Base-by-base conservation (phyloP, 2,113 vertebrate species). In the Gasterosteus aculeatus region DNA sequence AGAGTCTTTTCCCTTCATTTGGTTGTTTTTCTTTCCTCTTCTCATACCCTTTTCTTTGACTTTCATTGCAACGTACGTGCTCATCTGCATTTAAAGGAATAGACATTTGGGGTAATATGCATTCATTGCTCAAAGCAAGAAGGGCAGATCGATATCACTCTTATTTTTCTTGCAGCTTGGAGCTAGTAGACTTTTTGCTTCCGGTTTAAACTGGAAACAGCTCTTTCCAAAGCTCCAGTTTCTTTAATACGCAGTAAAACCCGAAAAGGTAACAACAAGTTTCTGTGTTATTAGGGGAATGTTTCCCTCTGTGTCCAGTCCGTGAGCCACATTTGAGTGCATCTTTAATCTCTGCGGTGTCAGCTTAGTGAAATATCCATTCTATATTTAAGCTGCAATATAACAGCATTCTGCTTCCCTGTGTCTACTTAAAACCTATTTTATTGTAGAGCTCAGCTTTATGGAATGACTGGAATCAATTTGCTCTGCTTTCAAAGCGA, bases 401-500 rank as follows among this genome's bases (percentile, higher is more conserved):
- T 69, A n/a, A 35, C 63, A 66, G 12, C 19, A 63, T 42, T 70
- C 9, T 26, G 15, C 22, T n/a, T 65, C 47, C 26, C 14, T 22
- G 7, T 39, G 2, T 53, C 4, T 22, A 57, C 38, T 60, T 47
- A 58, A 53, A 72, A 58, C 33, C 74, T 73, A 44, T 77, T 74
- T 76, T 29, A 26, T 74, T 62, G 46, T 57, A 68, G 14, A 68
- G 69, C 65, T 83, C 46, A 72, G 65, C 64, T 81, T 76, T 62
- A 62, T 69, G 22, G 18, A 64, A 65, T 42, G 47, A 75, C 49
- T 33, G 66, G 7, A 57, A 46, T 15, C 33, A 81, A 56, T 81
- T 68, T 76, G n/a, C 41, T 69, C 12, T 41, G 59, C 57, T 82
- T 66, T 86, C 38, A 85, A 70, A 78, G 60, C 42, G 49, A 74